Conservation (phyloP, 53 echinoderm and acorn worm species). For the Hippasteria phrygiana region DNA sequence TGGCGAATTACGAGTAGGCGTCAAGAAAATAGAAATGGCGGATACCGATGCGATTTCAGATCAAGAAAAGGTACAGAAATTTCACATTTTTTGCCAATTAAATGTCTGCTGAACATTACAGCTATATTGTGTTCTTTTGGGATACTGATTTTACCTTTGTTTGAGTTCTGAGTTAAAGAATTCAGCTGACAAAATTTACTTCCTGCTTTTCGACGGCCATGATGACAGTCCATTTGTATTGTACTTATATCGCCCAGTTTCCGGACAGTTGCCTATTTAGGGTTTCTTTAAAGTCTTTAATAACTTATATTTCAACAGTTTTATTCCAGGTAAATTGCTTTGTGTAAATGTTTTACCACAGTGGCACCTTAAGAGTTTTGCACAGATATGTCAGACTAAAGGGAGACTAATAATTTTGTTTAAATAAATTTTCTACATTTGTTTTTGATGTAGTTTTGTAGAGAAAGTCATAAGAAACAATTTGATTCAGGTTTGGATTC, state of each 20-base stretch:
- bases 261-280: slow-evolving; percentile 56
- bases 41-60: slow-evolving; percentile 80
- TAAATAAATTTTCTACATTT: too few relatives aligned
- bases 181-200: slow-evolving; percentile 17
- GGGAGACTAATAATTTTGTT: too few relatives aligned
- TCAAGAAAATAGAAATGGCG: slow-evolving; percentile 62
- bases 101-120: neutral
- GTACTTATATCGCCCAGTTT: slow-evolving; percentile 38
- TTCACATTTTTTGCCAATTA: neutral
- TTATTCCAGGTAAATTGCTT: too few relatives aligned
- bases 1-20: neutral
- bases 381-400: too few relatives aligned
- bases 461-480: too few relatives aligned
- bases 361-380: too few relatives aligned
- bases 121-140: neutral
- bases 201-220: slow-evolving; percentile 51
- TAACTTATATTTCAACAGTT: neutral
- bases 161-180: neutral
- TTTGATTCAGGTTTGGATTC: too few relatives aligned
- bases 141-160: neutral
- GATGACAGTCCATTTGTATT: slow-evolving; percentile 7
- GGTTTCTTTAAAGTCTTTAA: neutral
- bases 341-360: too few relatives aligned
- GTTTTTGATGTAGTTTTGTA: too few relatives aligned
- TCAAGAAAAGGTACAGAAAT: slow-evolving; percentile 81